Evolutionary conservation across 2,797 vertebrate species (phyloP).

Genomic region (Tolypeutes matacus): DNA sequence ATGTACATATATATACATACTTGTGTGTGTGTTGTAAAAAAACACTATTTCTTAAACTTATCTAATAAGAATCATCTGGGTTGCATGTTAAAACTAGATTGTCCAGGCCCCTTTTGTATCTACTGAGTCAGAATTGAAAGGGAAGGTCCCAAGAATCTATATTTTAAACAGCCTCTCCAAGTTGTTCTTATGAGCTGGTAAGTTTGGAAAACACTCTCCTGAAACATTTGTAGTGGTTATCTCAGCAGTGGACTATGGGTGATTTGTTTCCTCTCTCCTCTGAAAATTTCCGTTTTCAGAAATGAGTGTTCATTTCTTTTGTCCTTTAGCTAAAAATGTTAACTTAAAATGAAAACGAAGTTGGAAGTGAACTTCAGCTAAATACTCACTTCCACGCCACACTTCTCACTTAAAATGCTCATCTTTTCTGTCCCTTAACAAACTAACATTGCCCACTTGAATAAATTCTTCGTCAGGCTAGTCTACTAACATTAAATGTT

Average conservation of each 20-base stretch:
- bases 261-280: not conserved
- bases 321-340: conserved; percentile 11
- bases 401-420: not conserved
- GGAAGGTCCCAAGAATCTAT: not conserved
- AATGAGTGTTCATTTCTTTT: not conserved
- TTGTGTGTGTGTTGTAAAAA: not conserved
- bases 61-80: not conserved
- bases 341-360: conserved; percentile 1
- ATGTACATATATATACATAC: accelerated
- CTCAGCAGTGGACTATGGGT: not conserved
- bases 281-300: conserved; percentile 31
- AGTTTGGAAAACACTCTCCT: not conserved
- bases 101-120: not conserved
- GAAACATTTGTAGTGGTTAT: not conserved
- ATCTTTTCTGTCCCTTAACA: not conserved
- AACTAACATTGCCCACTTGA: not conserved
- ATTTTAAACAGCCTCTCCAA: not conserved
- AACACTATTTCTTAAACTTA: not conserved
- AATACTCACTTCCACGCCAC: not conserved
- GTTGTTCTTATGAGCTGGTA: not conserved
- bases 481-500: not conserved
- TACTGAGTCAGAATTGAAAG: not conserved
- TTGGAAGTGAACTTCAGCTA: conserved; percentile 5
- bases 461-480: not conserved
- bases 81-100: conserved; percentile 27